phyloP scores from a whole-genome alignment of 2,888 invertebrate species.

The Eurois occulta region DNA sequence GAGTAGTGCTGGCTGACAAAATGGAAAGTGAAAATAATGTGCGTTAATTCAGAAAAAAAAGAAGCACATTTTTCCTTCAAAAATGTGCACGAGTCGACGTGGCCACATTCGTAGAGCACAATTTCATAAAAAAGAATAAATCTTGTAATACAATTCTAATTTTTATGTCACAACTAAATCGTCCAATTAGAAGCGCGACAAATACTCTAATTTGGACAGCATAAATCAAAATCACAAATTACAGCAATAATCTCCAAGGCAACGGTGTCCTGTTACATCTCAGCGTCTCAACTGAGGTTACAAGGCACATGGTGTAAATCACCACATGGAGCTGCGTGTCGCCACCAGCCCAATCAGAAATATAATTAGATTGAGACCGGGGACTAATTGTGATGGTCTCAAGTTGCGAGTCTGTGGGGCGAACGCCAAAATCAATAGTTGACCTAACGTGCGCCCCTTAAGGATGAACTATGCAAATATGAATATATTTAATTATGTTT shows the following conservation, averaged over 20 bases:
- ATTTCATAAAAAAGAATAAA: slow-evolving; percentile 12
- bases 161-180: slow-evolving; percentile 40
- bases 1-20: neutral
- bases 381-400: slow-evolving; percentile 88
- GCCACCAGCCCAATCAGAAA: slow-evolving; percentile 86
- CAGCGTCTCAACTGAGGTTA: slow-evolving; percentile 10
- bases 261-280: slow-evolving; percentile 45
- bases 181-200: slow-evolving; percentile 35
- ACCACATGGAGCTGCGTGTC: slow-evolving; percentile 65
- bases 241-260: slow-evolving; percentile 44
- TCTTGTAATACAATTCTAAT: slow-evolving; percentile 11
- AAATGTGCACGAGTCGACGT: neutral
- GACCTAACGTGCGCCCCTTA: slow-evolving; percentile 79
- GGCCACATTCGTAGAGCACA: neutral
- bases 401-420: slow-evolving; percentile 82
- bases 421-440: slow-evolving; percentile 85
- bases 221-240: slow-evolving; percentile 56
- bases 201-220: slow-evolving; percentile 38
- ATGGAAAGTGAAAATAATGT: neutral
- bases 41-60: neutral
- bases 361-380: slow-evolving; percentile 89
- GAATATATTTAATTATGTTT: slow-evolving; percentile 68
- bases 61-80: neutral
- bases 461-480: slow-evolving; percentile 75
- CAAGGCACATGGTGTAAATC: slow-evolving; percentile 67